Conservation (phyloP, 2,888 invertebrate genomes). For the Polyommatus iphigenia region DNA sequence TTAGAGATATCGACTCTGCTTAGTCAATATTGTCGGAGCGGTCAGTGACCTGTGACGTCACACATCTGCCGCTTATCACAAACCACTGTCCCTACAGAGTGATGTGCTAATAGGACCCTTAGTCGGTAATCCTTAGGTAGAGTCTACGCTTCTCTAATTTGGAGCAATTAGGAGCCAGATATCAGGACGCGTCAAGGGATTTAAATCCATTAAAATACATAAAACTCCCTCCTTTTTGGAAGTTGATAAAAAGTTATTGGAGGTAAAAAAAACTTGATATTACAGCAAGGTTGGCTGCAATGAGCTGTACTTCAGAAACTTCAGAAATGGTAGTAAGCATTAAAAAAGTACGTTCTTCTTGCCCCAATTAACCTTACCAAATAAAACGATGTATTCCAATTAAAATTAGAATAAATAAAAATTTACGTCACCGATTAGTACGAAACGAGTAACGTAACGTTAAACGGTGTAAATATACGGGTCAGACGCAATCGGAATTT, state of each 20-base stretch:
- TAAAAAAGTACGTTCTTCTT: not conserved
- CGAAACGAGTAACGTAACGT: slow-evolving; percentile 36
- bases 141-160: not conserved
- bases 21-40: slow-evolving; percentile 69
- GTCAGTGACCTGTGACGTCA: slow-evolving; percentile 62
- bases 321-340: no score
- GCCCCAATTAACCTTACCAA: not conserved
- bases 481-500: slow-evolving; percentile 43
- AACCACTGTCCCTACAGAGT: not conserved
- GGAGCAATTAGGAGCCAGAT: not conserved
- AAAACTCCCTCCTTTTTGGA: no score
- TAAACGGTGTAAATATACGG: slow-evolving; percentile 40
- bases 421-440: slow-evolving; percentile 34
- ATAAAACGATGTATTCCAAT: not conserved
- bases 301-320: no score
- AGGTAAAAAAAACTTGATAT: no score
- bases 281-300: no score
- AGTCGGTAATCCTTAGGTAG: not conserved
- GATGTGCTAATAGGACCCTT: not conserved
- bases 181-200: no score
- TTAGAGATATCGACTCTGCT: slow-evolving; percentile 64
- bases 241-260: no score
- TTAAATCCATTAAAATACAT: no score
- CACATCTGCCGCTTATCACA: slow-evolving; percentile 47
- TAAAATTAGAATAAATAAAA: slow-evolving; percentile 35